Conservation (phyloP, 2,113 vertebrate genomes). For the Baryphthengus martii region DNA sequence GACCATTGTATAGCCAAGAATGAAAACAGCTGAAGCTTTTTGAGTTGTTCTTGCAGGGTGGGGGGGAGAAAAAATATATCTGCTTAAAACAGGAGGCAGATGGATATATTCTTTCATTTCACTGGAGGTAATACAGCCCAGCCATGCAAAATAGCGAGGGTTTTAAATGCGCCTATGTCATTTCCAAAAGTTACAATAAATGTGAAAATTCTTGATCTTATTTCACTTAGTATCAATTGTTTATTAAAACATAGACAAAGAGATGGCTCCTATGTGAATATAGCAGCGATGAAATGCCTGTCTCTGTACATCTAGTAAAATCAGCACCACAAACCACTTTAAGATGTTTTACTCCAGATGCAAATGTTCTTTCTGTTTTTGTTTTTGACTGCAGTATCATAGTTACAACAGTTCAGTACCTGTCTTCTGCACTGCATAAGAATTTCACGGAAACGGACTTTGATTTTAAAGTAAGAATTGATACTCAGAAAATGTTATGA, state of each 20-base stretch:
- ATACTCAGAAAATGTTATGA: neutral
- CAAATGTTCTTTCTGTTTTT: neutral
- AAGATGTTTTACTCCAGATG: neutral
- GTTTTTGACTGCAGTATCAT: constrained; percentile 85
- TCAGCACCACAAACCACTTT: neutral
- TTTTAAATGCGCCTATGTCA: neutral
- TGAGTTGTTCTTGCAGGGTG: neutral
- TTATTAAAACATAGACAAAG: neutral
- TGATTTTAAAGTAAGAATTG: constrained; percentile 90
- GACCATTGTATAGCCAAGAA: neutral
- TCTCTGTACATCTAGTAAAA: neutral
- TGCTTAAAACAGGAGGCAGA: neutral
- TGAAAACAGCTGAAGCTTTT: neutral
- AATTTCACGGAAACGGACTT: constrained; percentile 96
- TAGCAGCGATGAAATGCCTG: neutral
- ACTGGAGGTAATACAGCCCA: neutral
- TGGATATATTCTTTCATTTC: neutral
- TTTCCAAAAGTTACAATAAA: neutral
- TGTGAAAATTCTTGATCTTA: neutral
- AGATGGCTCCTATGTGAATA: neutral
- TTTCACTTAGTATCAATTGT: neutral
- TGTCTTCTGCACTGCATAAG: constrained; percentile 94
- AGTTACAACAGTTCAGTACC: constrained; percentile 91
- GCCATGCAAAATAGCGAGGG: neutral
- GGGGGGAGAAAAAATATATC: too few relatives aligned